phyloP scores from a whole-genome alignment of 1,140 invertebrate species.

The Listronotus oregonensis region DNA sequence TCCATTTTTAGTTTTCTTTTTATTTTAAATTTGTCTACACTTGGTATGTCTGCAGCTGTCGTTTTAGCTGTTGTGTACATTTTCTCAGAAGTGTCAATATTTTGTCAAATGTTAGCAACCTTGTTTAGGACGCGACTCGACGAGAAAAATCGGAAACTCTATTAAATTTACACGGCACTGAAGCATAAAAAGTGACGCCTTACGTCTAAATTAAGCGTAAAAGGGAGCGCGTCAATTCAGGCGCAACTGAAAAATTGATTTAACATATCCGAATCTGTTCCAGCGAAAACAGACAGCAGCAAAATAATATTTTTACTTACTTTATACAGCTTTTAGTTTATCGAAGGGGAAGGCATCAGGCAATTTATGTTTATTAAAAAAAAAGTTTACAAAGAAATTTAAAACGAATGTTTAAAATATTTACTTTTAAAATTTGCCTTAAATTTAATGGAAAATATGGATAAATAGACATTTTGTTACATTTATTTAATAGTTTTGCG shows the following conservation, averaged over 20 bases:
- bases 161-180: constrained; percentile 23
- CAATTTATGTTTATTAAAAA: constrained; percentile 21
- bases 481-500: no score
- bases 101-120: constrained; percentile 7
- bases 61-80: constrained; percentile 4
- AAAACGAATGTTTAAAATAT: no score
- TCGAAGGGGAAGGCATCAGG: constrained; percentile 16
- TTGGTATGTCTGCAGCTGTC: background rate
- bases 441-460: no score
- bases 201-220: constrained; percentile 24
- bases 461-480: no score
- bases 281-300: constrained; percentile 23
- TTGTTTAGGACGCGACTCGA: background rate
- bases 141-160: constrained; percentile 10
- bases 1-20: no score
- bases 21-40: no score
- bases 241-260: constrained; percentile 33
- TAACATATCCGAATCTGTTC: constrained; percentile 32
- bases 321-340: constrained; percentile 22
- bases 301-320: constrained; percentile 28
- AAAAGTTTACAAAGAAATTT: constrained; percentile 11
- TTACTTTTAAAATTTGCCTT: no score
- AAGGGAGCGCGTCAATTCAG: constrained; percentile 29
- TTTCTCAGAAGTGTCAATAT: constrained; percentile 8
- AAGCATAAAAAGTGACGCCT: constrained; percentile 29